A percentile compares a stretch with the other conserved stretches of the same genome.
phyloP scores from a whole-genome alignment of 2,888 invertebrate genomes.

The Hydraecia micacea region DNA sequence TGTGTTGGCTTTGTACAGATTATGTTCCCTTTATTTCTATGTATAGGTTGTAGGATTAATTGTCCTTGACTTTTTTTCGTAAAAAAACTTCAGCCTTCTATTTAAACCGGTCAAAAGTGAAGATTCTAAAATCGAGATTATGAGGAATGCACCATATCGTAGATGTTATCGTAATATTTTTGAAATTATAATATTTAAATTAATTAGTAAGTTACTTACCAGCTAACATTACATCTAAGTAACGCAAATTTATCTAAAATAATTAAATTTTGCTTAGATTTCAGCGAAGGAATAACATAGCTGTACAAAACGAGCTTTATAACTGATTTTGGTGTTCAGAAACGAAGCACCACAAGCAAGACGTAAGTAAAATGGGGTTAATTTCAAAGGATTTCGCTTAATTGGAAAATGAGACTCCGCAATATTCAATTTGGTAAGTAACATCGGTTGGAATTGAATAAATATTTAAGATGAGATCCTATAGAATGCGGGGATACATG shows the following conservation, averaged over 20 bases:
- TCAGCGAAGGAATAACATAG: slow-evolving; percentile 9
- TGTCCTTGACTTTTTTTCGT: background rate
- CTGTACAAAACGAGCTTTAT: slow-evolving; percentile 15
- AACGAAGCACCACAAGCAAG: slow-evolving; percentile 32
- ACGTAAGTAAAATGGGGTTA: slow-evolving; percentile 44
- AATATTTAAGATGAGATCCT: slow-evolving; percentile 31
- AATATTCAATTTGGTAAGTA: slow-evolving; percentile 37
- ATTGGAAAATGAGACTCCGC: slow-evolving; percentile 49
- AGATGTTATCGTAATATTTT: background rate
- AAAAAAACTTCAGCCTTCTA: background rate
- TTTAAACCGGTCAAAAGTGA: background rate
- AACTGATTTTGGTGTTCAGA: slow-evolving; percentile 14
- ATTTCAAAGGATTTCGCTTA: slow-evolving; percentile 52
- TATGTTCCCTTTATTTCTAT: background rate
- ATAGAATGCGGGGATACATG: background rate
- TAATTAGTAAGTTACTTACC: background rate
- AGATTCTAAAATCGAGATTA: background rate
- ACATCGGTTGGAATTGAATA: slow-evolving; percentile 20
- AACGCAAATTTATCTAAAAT: slow-evolving; percentile 2
- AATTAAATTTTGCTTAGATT: slow-evolving; percentile 28
- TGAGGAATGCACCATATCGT: background rate
- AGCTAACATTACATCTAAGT: background rate
- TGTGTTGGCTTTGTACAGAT: slow-evolving; percentile 5
- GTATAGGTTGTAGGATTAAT: background rate
- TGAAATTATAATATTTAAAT: background rate